Evolutionary conservation across 2,113 vertebrate species (phyloP).

Genomic region (Prionailurus viverrinus): DNA sequence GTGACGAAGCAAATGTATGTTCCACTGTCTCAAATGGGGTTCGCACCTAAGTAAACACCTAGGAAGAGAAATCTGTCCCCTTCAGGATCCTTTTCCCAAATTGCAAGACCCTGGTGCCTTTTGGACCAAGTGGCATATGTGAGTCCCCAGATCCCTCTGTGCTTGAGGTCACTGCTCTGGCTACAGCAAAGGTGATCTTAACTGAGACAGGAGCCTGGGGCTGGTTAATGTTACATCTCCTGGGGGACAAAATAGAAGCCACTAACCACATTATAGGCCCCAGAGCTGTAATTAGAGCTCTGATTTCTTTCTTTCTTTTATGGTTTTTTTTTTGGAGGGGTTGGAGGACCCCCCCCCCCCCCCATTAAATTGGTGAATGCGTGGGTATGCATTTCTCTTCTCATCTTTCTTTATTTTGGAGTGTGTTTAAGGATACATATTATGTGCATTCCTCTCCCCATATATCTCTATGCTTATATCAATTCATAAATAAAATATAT

Average conservation of each 20-base stretch:
- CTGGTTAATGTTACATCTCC: not conserved
- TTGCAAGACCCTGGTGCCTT: not conserved
- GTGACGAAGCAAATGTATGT: not conserved
- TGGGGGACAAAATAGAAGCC: not conserved
- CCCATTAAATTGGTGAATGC: not conserved
- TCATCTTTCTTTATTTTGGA: constrained; percentile 8
- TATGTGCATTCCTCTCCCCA: constrained; percentile 3
- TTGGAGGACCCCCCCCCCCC: too few relatives aligned
- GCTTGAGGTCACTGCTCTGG: not conserved
- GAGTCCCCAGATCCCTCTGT: not conserved
- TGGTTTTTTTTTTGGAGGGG: not conserved
- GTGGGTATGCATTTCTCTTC: not conserved
- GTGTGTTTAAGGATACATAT: constrained; percentile 41
- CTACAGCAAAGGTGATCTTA: not conserved
- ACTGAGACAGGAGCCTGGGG: not conserved
- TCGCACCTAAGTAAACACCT: not conserved
- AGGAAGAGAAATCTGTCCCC: not conserved
- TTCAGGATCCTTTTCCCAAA: not conserved
- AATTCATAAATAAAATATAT: constrained; percentile 78
- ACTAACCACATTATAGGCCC: not conserved
- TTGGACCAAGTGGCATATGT: not conserved
- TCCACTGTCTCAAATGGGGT: not conserved
- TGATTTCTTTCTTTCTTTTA: not conserved
- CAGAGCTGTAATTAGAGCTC: not conserved
- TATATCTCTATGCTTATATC: constrained; percentile 42